Evolutionary conservation across 2,113 vertebrate species (phyloP), one percentile per base, ranked within the genome.

Genomic region (Elanus axillaris): DNA sequence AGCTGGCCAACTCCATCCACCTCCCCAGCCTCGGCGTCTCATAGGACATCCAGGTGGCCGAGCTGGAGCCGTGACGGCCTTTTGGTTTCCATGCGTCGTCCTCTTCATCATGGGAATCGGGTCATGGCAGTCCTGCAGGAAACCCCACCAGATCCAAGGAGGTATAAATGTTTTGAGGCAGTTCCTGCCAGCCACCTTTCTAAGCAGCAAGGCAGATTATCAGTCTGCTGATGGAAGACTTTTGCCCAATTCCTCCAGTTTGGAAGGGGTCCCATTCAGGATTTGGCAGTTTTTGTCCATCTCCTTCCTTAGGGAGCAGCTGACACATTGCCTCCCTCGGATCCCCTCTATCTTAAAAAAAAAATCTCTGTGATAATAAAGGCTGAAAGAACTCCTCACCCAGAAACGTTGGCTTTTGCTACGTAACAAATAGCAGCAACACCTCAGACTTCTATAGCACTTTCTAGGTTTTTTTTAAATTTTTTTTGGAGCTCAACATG

Each of bases 41-140:
- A 1, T 9, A 26, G 77, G 3, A 2, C 25, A 32, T 7, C 29
- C 56, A 1, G 2, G 45, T 2, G 8, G 58, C 43, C 2, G 5
- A 63, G 52, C 73, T 60, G 25, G 45, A 36, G n/a, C 17, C 79
- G 17, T 0, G 3, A 34, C 19, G 60, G 36, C 16, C 17, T 69
- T 74, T 50, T 13, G 34, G 31, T 45, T 58, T 52, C 87, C 43
- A 7, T 2, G 11, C 2, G 1, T 13, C 0, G 1, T 8, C 34
- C 43, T 29, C 40, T 85, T 67, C 14, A 3, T 56, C 55, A 6
- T 5, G 26, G 45, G 53, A 91, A 72, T 17, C 15, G 1, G 27
- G n/a, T 60, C 42, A 7, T 17, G 19, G 32, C 45, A 43, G 7
- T 63, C 12, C 52, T 38, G 31, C 38, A 26, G 64, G 64, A 77